These are phyloP conservation scores for Anisognathus igniventris DNA, from an alignment of 2,797 vertebrate genomes.

Conservation along the genomic window DNA sequence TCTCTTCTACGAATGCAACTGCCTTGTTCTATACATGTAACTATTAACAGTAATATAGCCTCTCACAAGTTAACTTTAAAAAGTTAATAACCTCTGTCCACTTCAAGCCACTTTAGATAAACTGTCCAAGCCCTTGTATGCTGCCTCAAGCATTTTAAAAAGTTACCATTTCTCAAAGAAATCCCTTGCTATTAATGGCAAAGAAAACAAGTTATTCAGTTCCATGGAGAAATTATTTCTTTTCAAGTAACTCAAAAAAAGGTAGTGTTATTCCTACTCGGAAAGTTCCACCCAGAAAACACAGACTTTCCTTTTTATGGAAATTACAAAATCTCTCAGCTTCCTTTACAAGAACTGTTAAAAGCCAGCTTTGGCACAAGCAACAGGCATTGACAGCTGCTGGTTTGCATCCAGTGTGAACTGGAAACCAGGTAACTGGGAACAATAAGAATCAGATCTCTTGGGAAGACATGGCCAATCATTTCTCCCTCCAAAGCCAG, in stretches of 20 bases:
- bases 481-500: background rate
- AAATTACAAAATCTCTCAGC: slow-evolving; percentile 19
- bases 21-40: background rate
- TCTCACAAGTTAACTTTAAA: background rate
- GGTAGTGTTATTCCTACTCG: background rate
- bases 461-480: background rate
- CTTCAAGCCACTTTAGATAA: background rate
- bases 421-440: background rate
- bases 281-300: slow-evolving; percentile 44
- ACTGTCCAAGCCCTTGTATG: background rate
- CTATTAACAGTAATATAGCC: background rate
- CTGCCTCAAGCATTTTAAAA: background rate
- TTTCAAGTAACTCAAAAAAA: slow-evolving; percentile 15
- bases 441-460: background rate
- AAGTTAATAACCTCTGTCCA: background rate
- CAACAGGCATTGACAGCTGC: slow-evolving; percentile 4
- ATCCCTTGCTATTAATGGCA: background rate
- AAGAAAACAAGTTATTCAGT: slow-evolving; percentile 30
- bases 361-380: slow-evolving; percentile 24
- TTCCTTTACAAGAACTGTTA: slow-evolving; percentile 27
- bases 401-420: slow-evolving; percentile 9
- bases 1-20: background rate
- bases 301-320: slow-evolving; percentile 51
- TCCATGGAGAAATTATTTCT: background rate
- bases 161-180: background rate